Evolutionary conservation across 1,140 invertebrate species (phyloP).

Genomic region (Luehdorfia chinensis): DNA sequence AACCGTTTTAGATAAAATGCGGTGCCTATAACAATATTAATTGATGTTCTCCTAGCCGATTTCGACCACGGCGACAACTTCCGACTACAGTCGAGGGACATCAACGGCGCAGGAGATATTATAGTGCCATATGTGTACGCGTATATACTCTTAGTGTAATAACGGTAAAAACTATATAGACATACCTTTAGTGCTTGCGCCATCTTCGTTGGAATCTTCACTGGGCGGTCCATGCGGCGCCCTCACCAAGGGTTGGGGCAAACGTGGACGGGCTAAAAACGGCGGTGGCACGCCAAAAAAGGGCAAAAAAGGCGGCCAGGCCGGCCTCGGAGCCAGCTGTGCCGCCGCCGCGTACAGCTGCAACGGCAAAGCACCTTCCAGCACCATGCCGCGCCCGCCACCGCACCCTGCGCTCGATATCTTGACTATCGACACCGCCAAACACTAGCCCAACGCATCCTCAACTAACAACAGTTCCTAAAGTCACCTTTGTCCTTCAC

Average conservation of each 20-base stretch:
- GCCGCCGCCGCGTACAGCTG: conserved; percentile 79
- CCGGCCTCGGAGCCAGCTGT: conserved; percentile 72
- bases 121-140: too few species aligned
- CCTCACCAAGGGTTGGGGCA: conserved; percentile 54
- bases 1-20: too few species aligned
- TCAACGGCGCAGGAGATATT: too few species aligned
- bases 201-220: conserved; percentile 79
- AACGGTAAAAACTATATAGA: too few species aligned
- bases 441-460: too few species aligned
- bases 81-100: too few species aligned
- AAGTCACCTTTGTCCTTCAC: conserved; percentile 22
- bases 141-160: too few species aligned
- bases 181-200: conserved; percentile 73
- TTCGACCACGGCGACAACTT: too few species aligned
- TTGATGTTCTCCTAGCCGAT: too few species aligned
- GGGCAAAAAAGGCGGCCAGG: conserved; percentile 78
- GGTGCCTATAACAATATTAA: too few species aligned
- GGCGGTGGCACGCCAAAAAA: conserved; percentile 77
- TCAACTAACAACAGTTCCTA: conserved; percentile 25
- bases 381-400: conserved; percentile 50
- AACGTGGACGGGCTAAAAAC: conserved; percentile 61
- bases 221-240: conserved; percentile 74
- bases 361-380: conserved; percentile 75
- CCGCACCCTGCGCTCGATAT: conserved; percentile 22
- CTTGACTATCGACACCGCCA: conserved; percentile 31